Evolutionary conservation across 2,113 vertebrate species (phyloP).

Genomic region (Aegithalos caudatus): DNA sequence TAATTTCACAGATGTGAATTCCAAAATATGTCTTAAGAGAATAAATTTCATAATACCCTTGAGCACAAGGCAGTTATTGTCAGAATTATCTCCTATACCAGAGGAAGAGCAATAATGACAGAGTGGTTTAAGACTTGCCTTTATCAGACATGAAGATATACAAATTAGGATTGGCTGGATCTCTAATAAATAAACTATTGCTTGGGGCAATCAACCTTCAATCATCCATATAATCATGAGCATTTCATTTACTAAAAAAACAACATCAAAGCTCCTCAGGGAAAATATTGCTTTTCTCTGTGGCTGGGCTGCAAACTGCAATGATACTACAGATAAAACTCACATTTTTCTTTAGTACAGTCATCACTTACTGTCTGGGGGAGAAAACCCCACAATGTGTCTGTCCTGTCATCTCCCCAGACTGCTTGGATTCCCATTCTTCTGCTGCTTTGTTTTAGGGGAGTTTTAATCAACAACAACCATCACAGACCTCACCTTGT

Average conservation of each 20-base stretch:
- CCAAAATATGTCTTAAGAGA: conserved; percentile 35
- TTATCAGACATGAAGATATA: background rate
- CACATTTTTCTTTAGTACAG: background rate
- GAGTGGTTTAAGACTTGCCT: background rate
- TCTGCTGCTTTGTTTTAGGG: background rate
- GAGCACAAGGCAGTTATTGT: background rate
- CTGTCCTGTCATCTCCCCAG: background rate
- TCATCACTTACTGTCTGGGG: background rate
- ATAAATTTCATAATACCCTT: conserved; percentile 31
- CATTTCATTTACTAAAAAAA: conserved; percentile 15
- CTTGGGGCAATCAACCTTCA: background rate
- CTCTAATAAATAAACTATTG: conserved; percentile 38
- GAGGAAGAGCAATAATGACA: background rate
- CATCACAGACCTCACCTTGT: background rate
- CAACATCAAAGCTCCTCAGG: background rate
- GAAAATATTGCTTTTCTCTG: background rate
- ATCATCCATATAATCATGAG: background rate
- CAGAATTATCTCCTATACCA: background rate
- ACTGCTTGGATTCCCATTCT: background rate
- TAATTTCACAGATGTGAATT: conserved; percentile 39
- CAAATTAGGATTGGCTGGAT: background rate
- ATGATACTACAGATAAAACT: background rate
- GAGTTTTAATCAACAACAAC: background rate
- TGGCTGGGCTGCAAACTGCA: background rate
- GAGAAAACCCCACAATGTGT: background rate